phyloP scores from a whole-genome alignment of 2,797 vertebrate species.

The Tolypeutes matacus region DNA sequence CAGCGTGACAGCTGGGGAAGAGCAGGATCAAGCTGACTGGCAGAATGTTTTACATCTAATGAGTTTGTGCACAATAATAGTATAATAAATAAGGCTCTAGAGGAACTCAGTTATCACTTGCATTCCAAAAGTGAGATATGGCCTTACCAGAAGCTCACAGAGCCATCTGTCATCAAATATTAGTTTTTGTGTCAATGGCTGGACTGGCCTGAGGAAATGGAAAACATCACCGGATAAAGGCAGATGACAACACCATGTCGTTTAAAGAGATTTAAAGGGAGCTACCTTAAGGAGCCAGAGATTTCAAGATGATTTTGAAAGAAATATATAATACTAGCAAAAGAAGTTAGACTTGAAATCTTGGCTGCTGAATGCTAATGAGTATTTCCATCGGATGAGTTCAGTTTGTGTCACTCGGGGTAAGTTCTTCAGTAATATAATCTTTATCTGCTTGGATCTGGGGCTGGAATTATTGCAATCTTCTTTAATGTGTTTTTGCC shows the following conservation, averaged over 20 bases:
- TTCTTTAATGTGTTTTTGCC: slow-evolving; percentile 72
- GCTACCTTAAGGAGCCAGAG: slow-evolving; percentile 68
- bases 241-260: slow-evolving; percentile 25
- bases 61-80: slow-evolving; percentile 81
- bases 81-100: slow-evolving; percentile 74
- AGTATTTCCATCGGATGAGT: not conserved
- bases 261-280: slow-evolving; percentile 44
- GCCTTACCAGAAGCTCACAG: slow-evolving; percentile 75
- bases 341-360: slow-evolving; percentile 59
- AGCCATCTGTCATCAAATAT: slow-evolving; percentile 86
- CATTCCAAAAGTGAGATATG: slow-evolving; percentile 77
- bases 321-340: slow-evolving; percentile 54
- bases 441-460: slow-evolving; percentile 70
- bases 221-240: slow-evolving; percentile 47
- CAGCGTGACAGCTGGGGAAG: slow-evolving; percentile 81
- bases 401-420: slow-evolving; percentile 40
- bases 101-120: slow-evolving; percentile 77
- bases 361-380: slow-evolving; percentile 42
- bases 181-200: slow-evolving; percentile 65
- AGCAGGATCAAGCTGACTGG: slow-evolving; percentile 83
- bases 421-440: slow-evolving; percentile 30
- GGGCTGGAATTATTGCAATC: slow-evolving; percentile 66
- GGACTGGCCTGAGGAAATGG: slow-evolving; percentile 45
- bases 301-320: slow-evolving; percentile 70
- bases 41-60: slow-evolving; percentile 84